Conservation (phyloP, 2,797 vertebrate species). For the Sardinella longiceps region DNA sequence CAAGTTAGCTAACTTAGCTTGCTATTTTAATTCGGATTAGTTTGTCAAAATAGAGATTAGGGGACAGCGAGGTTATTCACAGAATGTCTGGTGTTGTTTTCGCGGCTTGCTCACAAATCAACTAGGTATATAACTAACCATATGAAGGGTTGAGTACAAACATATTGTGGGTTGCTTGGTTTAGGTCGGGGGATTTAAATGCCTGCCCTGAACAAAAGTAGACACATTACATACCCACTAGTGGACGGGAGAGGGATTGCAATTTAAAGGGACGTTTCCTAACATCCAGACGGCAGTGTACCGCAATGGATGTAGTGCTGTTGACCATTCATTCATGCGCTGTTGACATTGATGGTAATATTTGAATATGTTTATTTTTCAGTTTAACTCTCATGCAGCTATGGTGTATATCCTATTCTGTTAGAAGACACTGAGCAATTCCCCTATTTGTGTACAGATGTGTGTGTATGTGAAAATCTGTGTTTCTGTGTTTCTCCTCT, state of each 20-base stretch:
- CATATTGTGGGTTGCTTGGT: neutral
- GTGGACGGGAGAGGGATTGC: slow-evolving; percentile 52
- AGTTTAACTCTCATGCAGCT: neutral
- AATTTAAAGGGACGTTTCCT: slow-evolving; percentile 51
- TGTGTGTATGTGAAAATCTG: neutral
- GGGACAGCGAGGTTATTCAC: neutral
- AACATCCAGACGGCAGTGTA: neutral
- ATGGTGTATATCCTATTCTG: neutral
- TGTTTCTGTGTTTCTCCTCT: neutral
- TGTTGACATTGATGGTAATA: neutral
- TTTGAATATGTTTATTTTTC: neutral
- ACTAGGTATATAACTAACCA: neutral
- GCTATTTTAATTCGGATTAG: slow-evolving; percentile 10
- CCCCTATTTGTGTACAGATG: neutral
- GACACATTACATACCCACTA: slow-evolving; percentile 13
- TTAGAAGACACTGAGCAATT: neutral
- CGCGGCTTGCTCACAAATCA: neutral
- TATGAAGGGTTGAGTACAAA: no score
- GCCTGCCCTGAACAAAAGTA: slow-evolving; percentile 24
- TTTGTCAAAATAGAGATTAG: slow-evolving; percentile 3
- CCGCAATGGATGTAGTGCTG: neutral
- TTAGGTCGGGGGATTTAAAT: slow-evolving; percentile 18
- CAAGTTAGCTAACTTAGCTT: neutral
- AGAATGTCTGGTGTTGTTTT: neutral
- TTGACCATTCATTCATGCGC: neutral